These are phyloP conservation scores for Diorhabda carinulata DNA, from an alignment of 1,140 invertebrate genomes.

Conservation along the genomic window DNA sequence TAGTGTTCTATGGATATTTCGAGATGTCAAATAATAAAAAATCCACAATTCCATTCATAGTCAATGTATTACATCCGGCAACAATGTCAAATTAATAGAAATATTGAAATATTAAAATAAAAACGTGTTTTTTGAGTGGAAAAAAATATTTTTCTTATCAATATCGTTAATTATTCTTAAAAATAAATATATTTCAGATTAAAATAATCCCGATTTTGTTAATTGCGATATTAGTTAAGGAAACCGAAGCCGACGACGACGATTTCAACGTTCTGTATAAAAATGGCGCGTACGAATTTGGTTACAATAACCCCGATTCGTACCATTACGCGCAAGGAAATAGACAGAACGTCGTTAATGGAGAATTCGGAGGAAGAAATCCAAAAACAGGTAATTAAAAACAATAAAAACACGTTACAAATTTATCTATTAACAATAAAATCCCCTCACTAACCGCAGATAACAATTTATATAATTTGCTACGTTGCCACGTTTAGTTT, in stretches of 20 bases:
- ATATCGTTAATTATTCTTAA: background rate
- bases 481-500: too few relatives aligned
- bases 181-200: background rate
- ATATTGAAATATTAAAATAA: background rate
- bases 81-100: too few relatives aligned
- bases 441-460: too few relatives aligned
- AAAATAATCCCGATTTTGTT: conserved; percentile 9
- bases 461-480: too few relatives aligned
- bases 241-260: conserved; percentile 29
- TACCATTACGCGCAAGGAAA: conserved; percentile 60
- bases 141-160: background rate
- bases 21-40: background rate
- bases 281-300: conserved; percentile 64
- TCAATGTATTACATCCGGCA: background rate
- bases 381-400: conserved; percentile 52
- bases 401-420: too few relatives aligned
- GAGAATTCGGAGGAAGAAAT: conserved; percentile 61
- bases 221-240: conserved; percentile 7
- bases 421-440: too few relatives aligned
- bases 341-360: conserved; percentile 58
- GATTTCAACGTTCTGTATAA: conserved; percentile 47
- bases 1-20: background rate
- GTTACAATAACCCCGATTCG: conserved; percentile 63
- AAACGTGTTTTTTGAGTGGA: background rate
- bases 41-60: background rate